Base-by-base conservation (phyloP, 92 coral and sea anemone species). In the Epizoanthus illoricatus region DNA sequence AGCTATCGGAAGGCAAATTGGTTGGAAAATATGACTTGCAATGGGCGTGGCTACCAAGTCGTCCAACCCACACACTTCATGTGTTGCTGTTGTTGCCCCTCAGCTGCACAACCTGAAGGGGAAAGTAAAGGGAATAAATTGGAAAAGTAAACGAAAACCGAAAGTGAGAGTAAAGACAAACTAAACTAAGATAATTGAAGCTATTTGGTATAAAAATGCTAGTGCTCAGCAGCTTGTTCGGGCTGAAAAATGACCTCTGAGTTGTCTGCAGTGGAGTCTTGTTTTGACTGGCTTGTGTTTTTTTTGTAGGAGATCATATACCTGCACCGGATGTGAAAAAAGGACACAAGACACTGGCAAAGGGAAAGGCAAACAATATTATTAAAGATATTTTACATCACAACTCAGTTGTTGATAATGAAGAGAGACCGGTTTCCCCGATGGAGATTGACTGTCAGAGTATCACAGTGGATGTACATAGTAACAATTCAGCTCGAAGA, bases 361-460 rank as follows among this genome's bases (percentile, higher is more conserved):
- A 90, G 81, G 42, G 89, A 43, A 84, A 80, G 55, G 73, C 85
- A 4, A 88, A 90, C 67, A 87, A 86, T 65, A 74, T 86, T 3
- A 10, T 88, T 3, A 42, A 64, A 5, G 91, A 80, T 3, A 61
- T 45, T 40, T 2, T 39, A 9, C 21, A 75, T 5, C 57, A 78
- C 11, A 73, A 47, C 42, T 19, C 80, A n/a, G 69, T 76, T 82
- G 85, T 73, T 49, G 84, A 80, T 58, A 83, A 72, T 66, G 87
- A 60, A 13, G 80, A 33, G 62, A 52, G 56, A 24, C 19, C 80
- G 40, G 52, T 80, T 3, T 87, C 92, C 5, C 97, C 97, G 5
- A 90, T 92, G 92, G 94, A 90, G 54, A 76, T 92, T 2, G 94
- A 92, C 72, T 88, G 93, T 63, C 85, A 90, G 63, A 93, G 71